Conservation (phyloP, 2,797 vertebrate genomes). For the Notamacropus eugenii region DNA sequence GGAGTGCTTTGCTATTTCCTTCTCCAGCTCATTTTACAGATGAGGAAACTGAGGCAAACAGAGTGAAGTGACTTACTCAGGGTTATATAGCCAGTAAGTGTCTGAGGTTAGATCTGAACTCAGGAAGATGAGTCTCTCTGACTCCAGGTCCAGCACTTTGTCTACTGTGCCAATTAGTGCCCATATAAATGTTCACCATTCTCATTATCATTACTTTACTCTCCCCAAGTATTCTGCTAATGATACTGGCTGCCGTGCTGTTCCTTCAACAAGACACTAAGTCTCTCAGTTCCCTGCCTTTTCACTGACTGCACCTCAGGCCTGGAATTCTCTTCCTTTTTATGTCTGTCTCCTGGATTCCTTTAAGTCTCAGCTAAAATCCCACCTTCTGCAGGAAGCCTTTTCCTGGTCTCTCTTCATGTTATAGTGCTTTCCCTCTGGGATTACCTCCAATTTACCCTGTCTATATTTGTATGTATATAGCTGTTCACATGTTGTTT, state of each 20-base stretch:
- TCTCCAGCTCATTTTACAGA: neutral
- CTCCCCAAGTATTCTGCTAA: neutral
- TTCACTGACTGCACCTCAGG: neutral
- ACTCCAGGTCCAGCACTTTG: neutral
- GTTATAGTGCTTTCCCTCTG: neutral
- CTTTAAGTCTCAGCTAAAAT: neutral
- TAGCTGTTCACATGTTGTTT: neutral
- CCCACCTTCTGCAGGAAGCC: neutral
- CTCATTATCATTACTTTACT: neutral
- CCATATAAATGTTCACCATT: neutral
- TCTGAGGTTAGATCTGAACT: neutral
- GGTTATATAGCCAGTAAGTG: neutral
- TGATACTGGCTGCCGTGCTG: neutral
- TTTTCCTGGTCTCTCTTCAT: neutral
- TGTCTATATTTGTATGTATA: neutral
- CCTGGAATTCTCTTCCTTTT: neutral
- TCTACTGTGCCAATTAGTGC: neutral
- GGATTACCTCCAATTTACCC: neutral
- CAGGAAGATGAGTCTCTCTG: neutral
- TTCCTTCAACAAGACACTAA: neutral
- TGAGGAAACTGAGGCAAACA: neutral
- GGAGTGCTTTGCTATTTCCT: neutral
- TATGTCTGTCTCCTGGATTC: neutral
- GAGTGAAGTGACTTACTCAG: neutral
- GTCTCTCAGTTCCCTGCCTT: neutral